These are phyloP conservation scores for Triplophysa bombifrons DNA, from an alignment of 2,797 vertebrate genomes.

Conservation along the genomic window DNA sequence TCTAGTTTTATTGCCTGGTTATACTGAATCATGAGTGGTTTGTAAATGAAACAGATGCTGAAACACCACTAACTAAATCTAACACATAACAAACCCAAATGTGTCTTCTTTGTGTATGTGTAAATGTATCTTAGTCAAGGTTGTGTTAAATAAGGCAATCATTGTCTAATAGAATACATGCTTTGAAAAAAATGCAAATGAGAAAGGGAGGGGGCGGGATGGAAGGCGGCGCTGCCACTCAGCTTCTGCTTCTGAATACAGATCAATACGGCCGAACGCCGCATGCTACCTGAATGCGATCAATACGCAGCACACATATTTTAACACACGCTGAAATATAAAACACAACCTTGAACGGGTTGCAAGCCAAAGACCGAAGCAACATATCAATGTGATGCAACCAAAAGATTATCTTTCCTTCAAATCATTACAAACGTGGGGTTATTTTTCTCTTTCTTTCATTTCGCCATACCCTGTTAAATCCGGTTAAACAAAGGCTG, in stretches of 20 bases:
- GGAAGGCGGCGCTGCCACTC: constrained; percentile 21
- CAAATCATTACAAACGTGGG: background rate
- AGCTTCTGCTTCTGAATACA: constrained; percentile 46
- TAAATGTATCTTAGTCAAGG: background rate
- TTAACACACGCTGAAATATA: constrained; percentile 40
- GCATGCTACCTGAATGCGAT: constrained; percentile 45
- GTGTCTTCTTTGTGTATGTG: background rate
- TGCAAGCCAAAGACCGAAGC: background rate
- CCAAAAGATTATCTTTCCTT: background rate
- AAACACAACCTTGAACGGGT: constrained; percentile 20
- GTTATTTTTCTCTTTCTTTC: background rate
- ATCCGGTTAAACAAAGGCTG: background rate
- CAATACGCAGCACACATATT: constrained; percentile 46
- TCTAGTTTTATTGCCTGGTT: background rate
- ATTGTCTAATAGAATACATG: constrained; percentile 28
- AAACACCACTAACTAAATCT: background rate
- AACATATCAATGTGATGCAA: background rate
- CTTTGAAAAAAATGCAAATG: constrained; percentile 43
- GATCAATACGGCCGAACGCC: constrained; percentile 48
- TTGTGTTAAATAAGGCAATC: background rate
- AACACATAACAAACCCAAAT: background rate
- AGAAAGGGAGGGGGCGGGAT: background rate
- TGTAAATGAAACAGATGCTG: background rate
- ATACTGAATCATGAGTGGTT: background rate
- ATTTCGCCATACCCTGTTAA: constrained; percentile 3